Evolutionary conservation across 2,113 vertebrate species (phyloP), one percentile per base, ranked within the genome.

Genomic region (Indicator indicator): DNA sequence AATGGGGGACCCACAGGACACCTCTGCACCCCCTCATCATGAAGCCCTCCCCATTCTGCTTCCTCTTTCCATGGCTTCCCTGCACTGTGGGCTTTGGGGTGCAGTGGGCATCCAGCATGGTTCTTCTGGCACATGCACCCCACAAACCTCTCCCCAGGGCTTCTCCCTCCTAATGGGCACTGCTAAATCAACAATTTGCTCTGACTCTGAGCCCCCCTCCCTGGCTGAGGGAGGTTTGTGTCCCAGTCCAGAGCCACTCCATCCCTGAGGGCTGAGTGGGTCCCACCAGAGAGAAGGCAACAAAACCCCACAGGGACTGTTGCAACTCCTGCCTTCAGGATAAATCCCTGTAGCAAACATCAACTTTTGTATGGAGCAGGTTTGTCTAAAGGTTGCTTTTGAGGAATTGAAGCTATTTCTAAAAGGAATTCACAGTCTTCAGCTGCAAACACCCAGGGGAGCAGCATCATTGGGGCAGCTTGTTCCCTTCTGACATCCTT

Each of bases 21-120:
- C 48, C 38, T 32, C 26, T 18, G 28, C 86, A 79, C 44, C 63
- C 64, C 33, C 65, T 24, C n/a, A 5, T 9, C 73, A 14, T 6
- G 8, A 10, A 19, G 4, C 8, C 20, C 7, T 7, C 56, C 26
- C 46, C 0, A 2, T 23, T 23, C 82, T 48, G 58, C 52, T 70
- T 16, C 62, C 26, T 42, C 30, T 5, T 3, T 30, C 52, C 3
- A 2, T 9, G n/a, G 12, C 7, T 60, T 40, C 6, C 1, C 75
- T 48, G 1, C 3, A 28, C 58, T 1, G 5, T 28, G 67, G 44
- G 7, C 23, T 16, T 18, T 4, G 21, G 42, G 71, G 40, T 27
- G 42, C 46, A 46, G 36, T 0, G 1, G 50, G 33, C 1, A 1
- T 19, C 33, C 1, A 1, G 42, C 32, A 54, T 3, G 2, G 52